Conservation (phyloP, 2,888 invertebrate species). For the Endotricha flammealis region DNA sequence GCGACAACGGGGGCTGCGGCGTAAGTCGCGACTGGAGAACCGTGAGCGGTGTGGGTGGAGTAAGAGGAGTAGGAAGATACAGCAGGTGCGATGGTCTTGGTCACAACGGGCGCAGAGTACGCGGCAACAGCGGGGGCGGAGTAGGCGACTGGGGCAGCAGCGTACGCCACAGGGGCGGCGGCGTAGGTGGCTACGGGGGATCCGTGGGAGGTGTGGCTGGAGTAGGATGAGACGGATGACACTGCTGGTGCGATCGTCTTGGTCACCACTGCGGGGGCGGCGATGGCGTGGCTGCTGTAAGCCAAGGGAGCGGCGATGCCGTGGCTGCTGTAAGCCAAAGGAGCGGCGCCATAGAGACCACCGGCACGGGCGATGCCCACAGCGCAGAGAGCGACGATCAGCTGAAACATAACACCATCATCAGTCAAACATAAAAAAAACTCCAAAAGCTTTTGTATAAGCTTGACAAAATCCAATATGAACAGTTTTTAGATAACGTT, state of each 20-base stretch:
- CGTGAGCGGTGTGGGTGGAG: conserved; percentile 44
- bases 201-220: conserved; percentile 40
- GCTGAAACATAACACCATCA: conserved; percentile 39
- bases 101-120: conserved; percentile 32
- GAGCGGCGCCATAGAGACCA: conserved; percentile 63
- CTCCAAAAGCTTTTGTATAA: no score
- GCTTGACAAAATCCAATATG: no score
- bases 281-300: conserved; percentile 51
- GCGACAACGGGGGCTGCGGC: conserved; percentile 40
- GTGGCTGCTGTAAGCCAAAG: conserved; percentile 68
- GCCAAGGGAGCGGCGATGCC: conserved; percentile 52
- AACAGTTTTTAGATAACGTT: no score
- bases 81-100: conserved; percentile 40
- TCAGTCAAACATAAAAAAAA: no score
- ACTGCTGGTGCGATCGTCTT: conserved; percentile 56
- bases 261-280: conserved; percentile 53
- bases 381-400: conserved; percentile 78
- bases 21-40: conserved; percentile 45
- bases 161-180: conserved; percentile 23
- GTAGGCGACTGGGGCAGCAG: conserved; percentile 33
- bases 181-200: conserved; percentile 21
- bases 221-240: conserved; percentile 41
- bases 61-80: conserved; percentile 45
- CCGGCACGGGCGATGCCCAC: conserved; percentile 80
- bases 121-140: conserved; percentile 46